A percentile compares a stretch with the other conserved stretches of the same genome.
Evolutionary conservation across 2,888 invertebrate genomes (phyloP).

Genomic region (Heteromurus nitidus): DNA sequence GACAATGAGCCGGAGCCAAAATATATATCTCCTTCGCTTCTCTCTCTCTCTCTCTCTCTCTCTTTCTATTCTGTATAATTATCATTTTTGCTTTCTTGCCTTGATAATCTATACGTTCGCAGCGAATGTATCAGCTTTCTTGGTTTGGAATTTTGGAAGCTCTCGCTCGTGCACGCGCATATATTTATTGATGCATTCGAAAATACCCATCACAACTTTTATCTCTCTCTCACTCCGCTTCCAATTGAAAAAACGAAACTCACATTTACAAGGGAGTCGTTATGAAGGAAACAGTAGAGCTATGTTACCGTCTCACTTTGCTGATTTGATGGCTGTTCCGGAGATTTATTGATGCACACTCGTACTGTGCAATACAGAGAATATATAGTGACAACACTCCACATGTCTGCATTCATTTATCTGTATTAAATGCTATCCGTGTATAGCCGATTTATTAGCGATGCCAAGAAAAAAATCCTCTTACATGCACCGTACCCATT

Average conservation of each 20-base stretch:
- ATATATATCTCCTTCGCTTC: background rate
- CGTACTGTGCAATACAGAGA: constrained; percentile 4
- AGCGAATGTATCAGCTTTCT: constrained; percentile 11
- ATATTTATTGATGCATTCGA: constrained; percentile 60
- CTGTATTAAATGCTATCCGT: too few relatives aligned
- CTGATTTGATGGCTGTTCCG: constrained; percentile 47
- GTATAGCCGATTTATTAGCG: too few relatives aligned
- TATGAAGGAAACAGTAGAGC: constrained; percentile 31
- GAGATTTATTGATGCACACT: constrained; percentile 51
- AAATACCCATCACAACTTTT: constrained; percentile 53
- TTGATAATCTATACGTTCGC: background rate
- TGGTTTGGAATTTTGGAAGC: background rate
- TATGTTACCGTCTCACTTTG: constrained; percentile 36
- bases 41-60: background rate
- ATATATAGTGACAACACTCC: too few relatives aligned
- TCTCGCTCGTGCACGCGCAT: constrained; percentile 52
- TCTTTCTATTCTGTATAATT: background rate
- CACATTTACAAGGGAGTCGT: constrained; percentile 30
- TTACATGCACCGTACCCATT: too few relatives aligned
- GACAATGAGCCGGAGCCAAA: constrained; percentile 49
- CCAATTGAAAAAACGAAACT: background rate
- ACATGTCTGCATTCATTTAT: too few relatives aligned
- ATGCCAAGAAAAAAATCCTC: too few relatives aligned
- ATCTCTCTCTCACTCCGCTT: constrained; percentile 27
- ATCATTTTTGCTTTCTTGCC: background rate